Evolutionary conservation across 2,888 invertebrate genomes (phyloP).

Genomic region (Oscheius onirici): DNA sequence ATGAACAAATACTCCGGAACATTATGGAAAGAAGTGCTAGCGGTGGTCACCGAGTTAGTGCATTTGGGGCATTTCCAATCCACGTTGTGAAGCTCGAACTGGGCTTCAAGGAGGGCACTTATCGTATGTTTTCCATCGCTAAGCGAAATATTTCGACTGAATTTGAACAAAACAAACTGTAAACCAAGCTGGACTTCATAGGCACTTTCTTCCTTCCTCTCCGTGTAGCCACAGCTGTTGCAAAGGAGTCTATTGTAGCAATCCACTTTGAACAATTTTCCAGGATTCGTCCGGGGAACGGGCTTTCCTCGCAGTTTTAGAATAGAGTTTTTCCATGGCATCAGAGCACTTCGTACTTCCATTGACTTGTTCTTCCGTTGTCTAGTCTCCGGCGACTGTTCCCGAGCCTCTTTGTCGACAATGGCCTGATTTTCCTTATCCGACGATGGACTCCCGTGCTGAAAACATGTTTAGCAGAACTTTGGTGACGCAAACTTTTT

Average conservation of each 20-base stretch:
- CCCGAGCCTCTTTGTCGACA: neutral
- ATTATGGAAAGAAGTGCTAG: neutral
- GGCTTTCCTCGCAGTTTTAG: too few species aligned
- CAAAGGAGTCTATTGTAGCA: neutral
- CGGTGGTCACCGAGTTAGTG: neutral
- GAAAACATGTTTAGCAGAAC: neutral
- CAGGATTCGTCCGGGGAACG: neutral
- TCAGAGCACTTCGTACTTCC: too few species aligned
- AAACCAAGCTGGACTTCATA: slow-evolving; percentile 3
- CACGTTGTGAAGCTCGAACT: neutral
- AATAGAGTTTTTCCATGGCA: too few species aligned
- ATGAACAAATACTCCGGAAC: slow-evolving; percentile 23
- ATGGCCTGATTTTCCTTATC: neutral
- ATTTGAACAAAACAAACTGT: neutral
- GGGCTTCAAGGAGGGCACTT: neutral
- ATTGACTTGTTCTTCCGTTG: neutral
- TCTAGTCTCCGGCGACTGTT: neutral
- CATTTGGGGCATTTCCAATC: slow-evolving; percentile 11
- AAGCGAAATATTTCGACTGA: neutral
- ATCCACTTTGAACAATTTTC: neutral
- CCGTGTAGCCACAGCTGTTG: neutral
- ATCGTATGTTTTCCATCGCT: neutral
- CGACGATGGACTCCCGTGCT: neutral
- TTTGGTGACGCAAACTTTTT: neutral
- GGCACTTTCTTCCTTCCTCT: neutral